Conservation (phyloP, 1,140 invertebrate genomes). For the Triops cancriformis region DNA sequence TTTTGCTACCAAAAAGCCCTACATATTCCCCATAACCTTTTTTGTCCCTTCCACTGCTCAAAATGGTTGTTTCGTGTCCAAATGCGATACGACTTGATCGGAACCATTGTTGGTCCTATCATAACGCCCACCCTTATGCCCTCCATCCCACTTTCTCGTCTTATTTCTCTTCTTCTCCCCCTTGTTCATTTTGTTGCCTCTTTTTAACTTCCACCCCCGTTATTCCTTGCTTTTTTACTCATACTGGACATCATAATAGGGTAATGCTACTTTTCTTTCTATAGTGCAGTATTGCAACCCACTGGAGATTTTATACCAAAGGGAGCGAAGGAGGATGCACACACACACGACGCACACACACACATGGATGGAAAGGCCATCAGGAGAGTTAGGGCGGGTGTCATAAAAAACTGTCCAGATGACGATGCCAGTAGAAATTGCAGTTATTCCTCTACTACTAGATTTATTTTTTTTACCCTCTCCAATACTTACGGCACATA, state of each 20-base stretch:
- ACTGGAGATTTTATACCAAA: not conserved
- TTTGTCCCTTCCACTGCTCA: too few relatives aligned
- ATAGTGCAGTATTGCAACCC: not conserved
- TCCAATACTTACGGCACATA: not conserved
- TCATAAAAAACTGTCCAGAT: slow-evolving; percentile 11
- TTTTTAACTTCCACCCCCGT: not conserved
- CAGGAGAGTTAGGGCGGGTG: slow-evolving; percentile 10
- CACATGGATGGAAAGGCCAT: not conserved
- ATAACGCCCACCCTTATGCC: not conserved
- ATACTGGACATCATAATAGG: not conserved
- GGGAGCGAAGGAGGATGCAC: not conserved
- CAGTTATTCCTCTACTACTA: not conserved
- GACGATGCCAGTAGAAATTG: not conserved
- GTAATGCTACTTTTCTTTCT: too few relatives aligned
- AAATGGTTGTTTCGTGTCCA: not conserved
- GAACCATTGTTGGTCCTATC: not conserved
- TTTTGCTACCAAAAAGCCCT: too few relatives aligned
- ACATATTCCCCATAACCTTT: too few relatives aligned
- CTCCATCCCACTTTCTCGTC: not conserved
- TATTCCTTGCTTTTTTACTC: not conserved
- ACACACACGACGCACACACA: not conserved
- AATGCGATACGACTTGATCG: slow-evolving; percentile 5
- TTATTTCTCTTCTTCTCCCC: not conserved
- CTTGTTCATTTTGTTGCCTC: not conserved
- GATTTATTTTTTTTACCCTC: slow-evolving; percentile 7